phyloP scores from a whole-genome alignment of 2,888 invertebrate genomes.

The Meiosimyza platycephala region DNA sequence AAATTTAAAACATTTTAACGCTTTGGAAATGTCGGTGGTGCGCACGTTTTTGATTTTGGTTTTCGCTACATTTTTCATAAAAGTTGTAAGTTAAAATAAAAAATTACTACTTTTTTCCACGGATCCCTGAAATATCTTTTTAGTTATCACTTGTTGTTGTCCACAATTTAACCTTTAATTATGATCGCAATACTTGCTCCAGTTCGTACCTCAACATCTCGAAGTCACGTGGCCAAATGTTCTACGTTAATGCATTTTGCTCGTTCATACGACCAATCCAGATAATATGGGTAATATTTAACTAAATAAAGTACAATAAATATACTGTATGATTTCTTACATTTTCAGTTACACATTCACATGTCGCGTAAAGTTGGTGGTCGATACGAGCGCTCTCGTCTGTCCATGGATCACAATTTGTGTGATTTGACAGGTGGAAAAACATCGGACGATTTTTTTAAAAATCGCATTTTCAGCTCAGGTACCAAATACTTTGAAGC shows the following conservation, averaged over 20 bases:
- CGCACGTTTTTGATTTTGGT: too few relatives aligned
- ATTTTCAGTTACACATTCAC: neutral
- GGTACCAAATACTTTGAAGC: neutral
- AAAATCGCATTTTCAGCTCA: neutral
- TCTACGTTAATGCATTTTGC: slow-evolving; percentile 1
- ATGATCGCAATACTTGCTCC: neutral
- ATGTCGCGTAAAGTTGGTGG: neutral
- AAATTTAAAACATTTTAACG: too few relatives aligned
- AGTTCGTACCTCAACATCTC: neutral
- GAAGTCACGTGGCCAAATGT: neutral
- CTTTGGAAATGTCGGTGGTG: too few relatives aligned
- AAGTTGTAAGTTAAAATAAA: too few relatives aligned
- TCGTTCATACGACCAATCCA: neutral
- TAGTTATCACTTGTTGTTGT: neutral
- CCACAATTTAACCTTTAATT: neutral
- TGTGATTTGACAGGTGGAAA: neutral
- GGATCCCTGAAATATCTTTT: neutral
- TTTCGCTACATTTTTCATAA: too few relatives aligned
- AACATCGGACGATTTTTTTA: neutral
- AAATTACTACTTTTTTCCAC: too few relatives aligned
- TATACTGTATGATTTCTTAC: neutral
- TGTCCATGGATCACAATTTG: neutral
- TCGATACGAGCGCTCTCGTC: neutral
- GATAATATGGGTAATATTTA: neutral
- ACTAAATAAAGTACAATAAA: neutral